Conservation (phyloP, 2,888 invertebrate genomes). For the Ophraella communa region DNA sequence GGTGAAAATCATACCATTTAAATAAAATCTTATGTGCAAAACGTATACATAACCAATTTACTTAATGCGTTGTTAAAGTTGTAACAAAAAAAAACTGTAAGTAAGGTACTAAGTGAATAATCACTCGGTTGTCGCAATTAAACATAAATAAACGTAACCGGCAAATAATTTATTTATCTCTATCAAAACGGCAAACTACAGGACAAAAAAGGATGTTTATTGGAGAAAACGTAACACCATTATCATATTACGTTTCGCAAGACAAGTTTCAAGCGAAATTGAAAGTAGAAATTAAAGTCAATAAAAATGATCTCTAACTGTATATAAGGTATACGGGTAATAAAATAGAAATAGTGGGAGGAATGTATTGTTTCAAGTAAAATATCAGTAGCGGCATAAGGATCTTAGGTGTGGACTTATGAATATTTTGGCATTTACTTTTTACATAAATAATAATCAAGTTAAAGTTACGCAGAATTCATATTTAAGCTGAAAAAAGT, state of each 20-base stretch:
- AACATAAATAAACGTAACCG: not conserved
- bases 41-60: not conserved
- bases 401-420: too few species aligned
- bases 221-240: constrained; percentile 24
- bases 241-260: constrained; percentile 21
- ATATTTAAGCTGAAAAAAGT: too few species aligned
- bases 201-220: constrained; percentile 11
- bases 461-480: too few species aligned
- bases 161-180: constrained; percentile 1
- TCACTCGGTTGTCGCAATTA: not conserved
- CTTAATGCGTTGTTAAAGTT: not conserved
- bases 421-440: too few species aligned
- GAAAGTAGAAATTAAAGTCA: constrained; percentile 25
- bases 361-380: too few species aligned
- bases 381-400: too few species aligned
- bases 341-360: not conserved
- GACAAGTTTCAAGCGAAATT: constrained; percentile 21
- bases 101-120: not conserved
- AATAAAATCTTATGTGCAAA: not conserved
- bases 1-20: not conserved
- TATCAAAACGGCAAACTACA: constrained; percentile 8
- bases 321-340: not conserved
- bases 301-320: constrained; percentile 18
- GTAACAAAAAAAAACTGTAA: not conserved
- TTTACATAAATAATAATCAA: too few species aligned